Percentiles rank a stretch among this genome's conserved stretches.
Evolutionary conservation across 1,140 invertebrate species (phyloP).

Genomic region (Macrobrachium nipponense): DNA sequence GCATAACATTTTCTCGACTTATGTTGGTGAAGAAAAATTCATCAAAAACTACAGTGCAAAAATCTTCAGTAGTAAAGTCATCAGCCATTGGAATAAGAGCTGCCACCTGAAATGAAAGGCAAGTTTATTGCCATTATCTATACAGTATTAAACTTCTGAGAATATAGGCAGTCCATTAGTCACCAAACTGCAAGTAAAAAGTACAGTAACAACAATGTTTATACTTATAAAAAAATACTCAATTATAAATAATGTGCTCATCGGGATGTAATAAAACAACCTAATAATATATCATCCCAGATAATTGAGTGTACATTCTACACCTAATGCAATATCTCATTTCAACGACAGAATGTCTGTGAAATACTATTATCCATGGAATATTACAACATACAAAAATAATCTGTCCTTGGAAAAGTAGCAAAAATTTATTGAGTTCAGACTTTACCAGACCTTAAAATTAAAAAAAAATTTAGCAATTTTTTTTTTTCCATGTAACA

Average conservation of each 20-base stretch:
- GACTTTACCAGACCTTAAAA: background rate
- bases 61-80: constrained; percentile 93
- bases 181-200: background rate
- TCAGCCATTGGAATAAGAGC: constrained; percentile 89
- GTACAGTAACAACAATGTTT: background rate
- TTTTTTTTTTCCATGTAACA: background rate
- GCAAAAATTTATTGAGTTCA: no score
- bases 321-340: background rate
- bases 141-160: background rate
- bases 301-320: background rate
- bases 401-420: background rate
- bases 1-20: constrained; percentile 89
- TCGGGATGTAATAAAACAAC: no score
- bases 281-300: no score
- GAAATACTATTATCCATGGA: background rate
- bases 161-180: no score
- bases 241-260: no score
- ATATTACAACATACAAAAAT: background rate
- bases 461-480: background rate
- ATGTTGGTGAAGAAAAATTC: constrained; percentile 94
- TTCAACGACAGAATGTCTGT: background rate
- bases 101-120: constrained; percentile 74
- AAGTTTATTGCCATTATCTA: background rate
- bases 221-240: no score
- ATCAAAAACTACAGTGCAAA: constrained; percentile 95